Evolutionary conservation across 2,888 invertebrate genomes (phyloP).

Genomic region (Parnassius orleans): DNA sequence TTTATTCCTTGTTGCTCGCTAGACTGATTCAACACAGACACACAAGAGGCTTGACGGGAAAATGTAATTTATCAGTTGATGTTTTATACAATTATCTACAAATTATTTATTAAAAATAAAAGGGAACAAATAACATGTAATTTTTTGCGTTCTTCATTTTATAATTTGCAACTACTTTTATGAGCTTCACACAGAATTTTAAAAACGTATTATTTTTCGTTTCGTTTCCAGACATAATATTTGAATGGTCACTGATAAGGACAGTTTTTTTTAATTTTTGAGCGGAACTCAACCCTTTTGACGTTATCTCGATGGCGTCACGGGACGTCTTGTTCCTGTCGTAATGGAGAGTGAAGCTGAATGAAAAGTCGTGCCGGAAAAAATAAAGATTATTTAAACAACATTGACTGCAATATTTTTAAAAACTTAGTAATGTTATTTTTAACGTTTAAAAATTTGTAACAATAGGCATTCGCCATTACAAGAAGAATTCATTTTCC

Average conservation of each 20-base stretch:
- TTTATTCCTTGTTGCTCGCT: too few species aligned
- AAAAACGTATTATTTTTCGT: conserved; percentile 29
- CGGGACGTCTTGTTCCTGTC: conserved; percentile 58
- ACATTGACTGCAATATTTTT: conserved; percentile 7
- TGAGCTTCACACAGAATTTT: conserved; percentile 8
- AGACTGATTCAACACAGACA: too few species aligned
- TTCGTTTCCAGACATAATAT: conserved; percentile 39
- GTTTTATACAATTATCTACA: too few species aligned
- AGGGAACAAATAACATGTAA: too few species aligned
- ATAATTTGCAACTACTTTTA: conserved; percentile 13
- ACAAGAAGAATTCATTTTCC: too few species aligned
- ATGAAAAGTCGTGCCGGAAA: conserved; percentile 34
- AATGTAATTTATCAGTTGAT: too few species aligned
- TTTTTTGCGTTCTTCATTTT: background rate
- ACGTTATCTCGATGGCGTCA: conserved; percentile 71
- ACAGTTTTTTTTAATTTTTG: conserved; percentile 40
- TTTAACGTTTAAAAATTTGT: too few species aligned
- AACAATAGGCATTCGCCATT: too few species aligned
- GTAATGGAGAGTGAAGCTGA: conserved; percentile 48
- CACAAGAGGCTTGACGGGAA: too few species aligned
- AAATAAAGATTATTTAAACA: conserved; percentile 25
- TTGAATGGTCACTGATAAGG: conserved; percentile 54
- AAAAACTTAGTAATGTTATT: too few species aligned
- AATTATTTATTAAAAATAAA: too few species aligned
- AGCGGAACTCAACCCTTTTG: conserved; percentile 72